Percentiles rank a stretch among this genome's conserved stretches.
Conservation (phyloP, 2,888 invertebrate species). For the Pharmacophagus antenor region DNA sequence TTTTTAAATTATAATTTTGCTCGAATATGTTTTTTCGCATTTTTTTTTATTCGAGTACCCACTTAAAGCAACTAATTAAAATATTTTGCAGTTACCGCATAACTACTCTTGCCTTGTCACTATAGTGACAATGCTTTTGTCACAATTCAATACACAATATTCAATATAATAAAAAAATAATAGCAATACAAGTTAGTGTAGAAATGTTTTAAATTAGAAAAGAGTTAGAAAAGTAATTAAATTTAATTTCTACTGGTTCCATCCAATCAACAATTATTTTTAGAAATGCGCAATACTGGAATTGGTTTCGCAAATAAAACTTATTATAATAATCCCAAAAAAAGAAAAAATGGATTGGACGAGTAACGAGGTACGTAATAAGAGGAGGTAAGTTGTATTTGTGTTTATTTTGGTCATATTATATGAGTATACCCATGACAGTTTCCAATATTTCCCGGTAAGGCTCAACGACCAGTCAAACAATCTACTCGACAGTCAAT, state of each 20-base stretch:
- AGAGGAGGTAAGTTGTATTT: slow-evolving; percentile 1
- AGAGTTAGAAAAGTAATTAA: not conserved
- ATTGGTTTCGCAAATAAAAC: not conserved
- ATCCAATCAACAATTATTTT: not conserved
- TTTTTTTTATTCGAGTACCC: slow-evolving; percentile 20
- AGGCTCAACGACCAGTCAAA: slow-evolving; percentile 21
- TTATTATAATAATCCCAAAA: not conserved
- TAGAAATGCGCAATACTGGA: not conserved
- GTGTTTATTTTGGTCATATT: slow-evolving; percentile 23
- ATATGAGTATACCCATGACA: slow-evolving; percentile 12
- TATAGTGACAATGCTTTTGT: not conserved
- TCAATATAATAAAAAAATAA: not conserved
- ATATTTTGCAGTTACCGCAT: slow-evolving; percentile 8
- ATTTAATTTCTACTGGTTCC: not conserved
- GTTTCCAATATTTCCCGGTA: slow-evolving; percentile 25
- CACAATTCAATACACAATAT: not conserved
- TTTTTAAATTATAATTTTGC: slow-evolving; percentile 30
- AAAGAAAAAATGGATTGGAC: not conserved
- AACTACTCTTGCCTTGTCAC: not conserved
- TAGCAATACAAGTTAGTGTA: not conserved
- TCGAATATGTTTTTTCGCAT: slow-evolving; percentile 27
- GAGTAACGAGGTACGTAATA: slow-evolving; percentile 4
- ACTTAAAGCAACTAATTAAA: slow-evolving; percentile 28
- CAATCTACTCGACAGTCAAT: slow-evolving; percentile 24
- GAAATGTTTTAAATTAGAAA: not conserved